These are phyloP conservation scores for Drosophila kanekoi DNA, from an alignment of 2,888 invertebrate genomes.

Conservation along the genomic window DNA sequence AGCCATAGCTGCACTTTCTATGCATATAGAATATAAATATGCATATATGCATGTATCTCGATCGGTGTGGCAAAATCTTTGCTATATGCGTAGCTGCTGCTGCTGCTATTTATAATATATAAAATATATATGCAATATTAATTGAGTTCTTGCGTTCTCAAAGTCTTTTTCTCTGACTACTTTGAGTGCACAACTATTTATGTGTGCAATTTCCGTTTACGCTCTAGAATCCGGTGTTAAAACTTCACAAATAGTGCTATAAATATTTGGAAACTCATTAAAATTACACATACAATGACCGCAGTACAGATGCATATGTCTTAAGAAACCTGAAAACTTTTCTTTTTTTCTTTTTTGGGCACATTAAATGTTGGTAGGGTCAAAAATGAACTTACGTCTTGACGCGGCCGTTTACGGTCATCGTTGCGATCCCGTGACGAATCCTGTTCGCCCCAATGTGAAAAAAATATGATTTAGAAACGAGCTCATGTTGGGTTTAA, in stretches of 20 bases:
- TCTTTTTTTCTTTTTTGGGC: constrained; percentile 8
- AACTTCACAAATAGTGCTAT: constrained; percentile 75
- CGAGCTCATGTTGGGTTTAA: background rate
- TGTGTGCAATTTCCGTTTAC: constrained; percentile 49
- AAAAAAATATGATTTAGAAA: background rate
- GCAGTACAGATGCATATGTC: constrained; percentile 24
- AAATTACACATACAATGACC: constrained; percentile 65
- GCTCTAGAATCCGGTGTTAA: constrained; percentile 72
- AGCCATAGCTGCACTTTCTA: constrained; percentile 33
- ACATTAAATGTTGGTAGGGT: constrained; percentile 24
- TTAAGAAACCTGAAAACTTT: constrained; percentile 49
- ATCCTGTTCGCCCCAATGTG: constrained; percentile 59
- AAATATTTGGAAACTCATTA: constrained; percentile 77
- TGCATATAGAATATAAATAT: constrained; percentile 25
- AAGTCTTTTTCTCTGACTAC: constrained; percentile 62
- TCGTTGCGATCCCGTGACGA: constrained; percentile 83
- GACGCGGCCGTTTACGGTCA: constrained; percentile 83
- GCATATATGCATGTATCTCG: constrained; percentile 28
- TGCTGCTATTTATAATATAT: constrained; percentile 46
- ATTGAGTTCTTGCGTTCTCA: constrained; percentile 55
- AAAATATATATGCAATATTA: constrained; percentile 43
- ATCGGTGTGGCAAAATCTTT: constrained; percentile 51
- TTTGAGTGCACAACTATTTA: constrained; percentile 59
- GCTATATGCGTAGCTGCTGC: constrained; percentile 51
- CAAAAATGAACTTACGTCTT: constrained; percentile 83